Evolutionary conservation across 1,140 invertebrate genomes (phyloP).

Genomic region (Bacillus rossius): DNA sequence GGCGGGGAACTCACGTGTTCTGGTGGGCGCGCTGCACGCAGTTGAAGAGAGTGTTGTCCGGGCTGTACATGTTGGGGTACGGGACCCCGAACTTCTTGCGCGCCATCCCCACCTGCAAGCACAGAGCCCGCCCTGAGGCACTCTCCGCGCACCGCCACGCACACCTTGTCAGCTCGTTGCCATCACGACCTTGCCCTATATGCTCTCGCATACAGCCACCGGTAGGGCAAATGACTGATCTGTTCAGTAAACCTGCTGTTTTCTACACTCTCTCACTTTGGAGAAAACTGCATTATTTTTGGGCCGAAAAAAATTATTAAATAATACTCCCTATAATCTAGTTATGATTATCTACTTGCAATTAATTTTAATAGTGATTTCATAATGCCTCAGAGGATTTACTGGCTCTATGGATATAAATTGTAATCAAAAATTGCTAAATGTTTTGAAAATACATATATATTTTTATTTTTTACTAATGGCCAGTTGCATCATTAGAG

Average conservation of each 20-base stretch:
- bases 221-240: not conserved
- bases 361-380: not conserved
- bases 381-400: not conserved
- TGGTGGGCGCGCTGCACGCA: slow-evolving; percentile 47
- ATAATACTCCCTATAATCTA: too few relatives aligned
- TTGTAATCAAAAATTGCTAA: too few relatives aligned
- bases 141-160: slow-evolving; percentile 10
- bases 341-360: not conserved
- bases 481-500: too few relatives aligned
- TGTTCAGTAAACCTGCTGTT: not conserved
- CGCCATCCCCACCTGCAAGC: slow-evolving; percentile 32
- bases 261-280: not conserved
- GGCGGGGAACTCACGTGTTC: slow-evolving; percentile 41
- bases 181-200: not conserved
- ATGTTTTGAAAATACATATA: too few relatives aligned
- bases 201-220: not conserved
- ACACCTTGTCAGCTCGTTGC: not conserved
- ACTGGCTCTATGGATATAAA: too few relatives aligned
- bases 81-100: slow-evolving; percentile 34
- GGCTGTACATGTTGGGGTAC: slow-evolving; percentile 44
- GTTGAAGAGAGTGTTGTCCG: slow-evolving; percentile 41
- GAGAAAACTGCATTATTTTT: not conserved
- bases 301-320: not conserved
- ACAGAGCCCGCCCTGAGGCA: not conserved
- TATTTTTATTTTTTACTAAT: not conserved